phyloP scores from a whole-genome alignment of 2,888 invertebrate species.

The Glyphotaelius pellucidus region DNA sequence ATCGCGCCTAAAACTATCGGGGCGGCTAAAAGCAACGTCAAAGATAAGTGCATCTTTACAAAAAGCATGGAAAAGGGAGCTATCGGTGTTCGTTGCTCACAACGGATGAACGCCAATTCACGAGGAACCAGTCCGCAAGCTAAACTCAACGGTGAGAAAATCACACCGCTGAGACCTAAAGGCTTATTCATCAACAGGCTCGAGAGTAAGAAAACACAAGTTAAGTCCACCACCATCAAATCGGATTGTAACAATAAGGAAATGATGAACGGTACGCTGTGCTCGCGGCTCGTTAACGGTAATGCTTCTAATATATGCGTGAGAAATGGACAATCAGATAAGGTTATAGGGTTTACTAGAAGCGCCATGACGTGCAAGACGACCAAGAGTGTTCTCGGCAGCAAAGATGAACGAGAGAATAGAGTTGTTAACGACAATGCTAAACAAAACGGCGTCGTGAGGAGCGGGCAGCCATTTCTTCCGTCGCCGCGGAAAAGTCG shows the following conservation, averaged over 20 bases:
- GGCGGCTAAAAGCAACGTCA: conserved; percentile 45
- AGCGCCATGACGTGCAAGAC: conserved; percentile 25
- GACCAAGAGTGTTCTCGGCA: conserved; percentile 36
- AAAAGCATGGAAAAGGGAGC: conserved; percentile 59
- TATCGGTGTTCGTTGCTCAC: conserved; percentile 44
- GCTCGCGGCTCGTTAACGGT: conserved; percentile 41
- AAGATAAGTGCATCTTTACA: conserved; percentile 47
- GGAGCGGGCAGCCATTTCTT: conserved; percentile 19
- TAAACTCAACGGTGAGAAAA: conserved; percentile 54
- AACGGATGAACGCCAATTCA: conserved; percentile 54
- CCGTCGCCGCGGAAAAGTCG: conserved; percentile 74
- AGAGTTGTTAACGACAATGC: conserved; percentile 37
- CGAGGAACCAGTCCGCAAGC: conserved; percentile 39
- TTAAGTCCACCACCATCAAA: conserved; percentile 42
- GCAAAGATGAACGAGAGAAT: conserved; percentile 53
- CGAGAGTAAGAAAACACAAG: conserved; percentile 55
- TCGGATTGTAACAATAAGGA: conserved; percentile 28
- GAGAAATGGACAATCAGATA: conserved; percentile 34
- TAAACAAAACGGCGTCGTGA: conserved; percentile 32
- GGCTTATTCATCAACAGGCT: conserved; percentile 60
- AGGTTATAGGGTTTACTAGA: conserved; percentile 41
- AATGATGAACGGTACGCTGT: conserved; percentile 36
- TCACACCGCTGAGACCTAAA: conserved; percentile 60
- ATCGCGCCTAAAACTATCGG: conserved; percentile 28
- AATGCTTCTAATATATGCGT: conserved; percentile 49